Conservation (phyloP, 2,797 vertebrate species). For the Tokudaia muenninki region DNA sequence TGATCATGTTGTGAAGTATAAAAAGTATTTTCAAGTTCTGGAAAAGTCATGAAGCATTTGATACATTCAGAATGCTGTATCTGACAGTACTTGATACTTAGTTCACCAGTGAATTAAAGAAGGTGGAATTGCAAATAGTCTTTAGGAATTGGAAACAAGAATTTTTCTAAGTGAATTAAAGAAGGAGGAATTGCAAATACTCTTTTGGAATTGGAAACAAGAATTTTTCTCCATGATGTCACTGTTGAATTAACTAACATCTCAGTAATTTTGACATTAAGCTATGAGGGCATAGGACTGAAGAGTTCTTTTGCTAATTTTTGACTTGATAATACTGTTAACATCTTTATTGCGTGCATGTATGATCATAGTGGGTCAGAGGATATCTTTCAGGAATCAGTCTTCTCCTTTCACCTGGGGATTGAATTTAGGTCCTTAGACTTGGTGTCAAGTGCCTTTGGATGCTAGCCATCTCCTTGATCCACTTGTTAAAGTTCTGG, state of each 20-base stretch:
- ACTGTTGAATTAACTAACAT: constrained; percentile 48
- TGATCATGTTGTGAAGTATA: constrained; percentile 43
- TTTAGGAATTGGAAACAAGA: constrained; percentile 43
- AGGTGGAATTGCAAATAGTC: constrained; percentile 28
- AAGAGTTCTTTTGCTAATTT: constrained; percentile 48
- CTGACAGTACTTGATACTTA: constrained; percentile 1
- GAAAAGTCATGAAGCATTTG: constrained; percentile 32
- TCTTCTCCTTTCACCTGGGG: neutral
- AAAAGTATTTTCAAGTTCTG: neutral
- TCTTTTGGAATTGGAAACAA: constrained; percentile 54
- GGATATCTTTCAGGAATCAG: neutral
- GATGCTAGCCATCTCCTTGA: no score
- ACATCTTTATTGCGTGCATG: neutral
- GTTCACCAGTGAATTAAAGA: constrained; percentile 39
- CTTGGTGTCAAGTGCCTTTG: neutral
- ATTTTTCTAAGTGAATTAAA: constrained; percentile 33
- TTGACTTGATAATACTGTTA: constrained; percentile 36
- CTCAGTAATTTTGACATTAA: constrained; percentile 54
- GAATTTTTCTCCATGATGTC: neutral
- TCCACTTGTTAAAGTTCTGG: neutral
- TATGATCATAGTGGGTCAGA: neutral
- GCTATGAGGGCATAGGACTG: constrained; percentile 5
- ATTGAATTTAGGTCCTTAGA: neutral
- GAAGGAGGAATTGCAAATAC: constrained; percentile 8
- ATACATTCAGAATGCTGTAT: constrained; percentile 36